Evolutionary conservation across 2,888 invertebrate species (phyloP).

Genomic region (Gari tellinella): DNA sequence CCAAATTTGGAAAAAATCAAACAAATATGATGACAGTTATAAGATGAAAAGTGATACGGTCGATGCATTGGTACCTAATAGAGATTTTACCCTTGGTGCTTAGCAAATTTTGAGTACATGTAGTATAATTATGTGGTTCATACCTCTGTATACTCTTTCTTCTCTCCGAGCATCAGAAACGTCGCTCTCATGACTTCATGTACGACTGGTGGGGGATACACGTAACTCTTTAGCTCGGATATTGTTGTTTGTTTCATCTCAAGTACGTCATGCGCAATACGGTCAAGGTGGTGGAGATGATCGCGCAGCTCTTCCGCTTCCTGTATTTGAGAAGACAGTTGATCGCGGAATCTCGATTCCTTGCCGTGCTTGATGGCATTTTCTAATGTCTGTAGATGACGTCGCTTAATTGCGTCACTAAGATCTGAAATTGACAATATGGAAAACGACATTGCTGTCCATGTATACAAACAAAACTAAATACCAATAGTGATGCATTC

Average conservation of each 20-base stretch:
- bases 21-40: too few relatives aligned
- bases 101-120: too few relatives aligned
- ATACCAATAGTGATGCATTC: background rate
- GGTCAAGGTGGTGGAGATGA: conserved; percentile 60
- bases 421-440: conserved; percentile 62
- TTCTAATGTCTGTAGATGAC: conserved; percentile 58
- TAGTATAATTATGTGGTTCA: background rate
- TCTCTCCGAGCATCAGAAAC: conserved; percentile 63
- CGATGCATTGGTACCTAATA: too few relatives aligned
- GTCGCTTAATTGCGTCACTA: conserved; percentile 57
- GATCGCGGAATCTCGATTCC: conserved; percentile 46
- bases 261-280: conserved; percentile 63
- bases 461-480: background rate
- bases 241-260: conserved; percentile 68
- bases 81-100: too few relatives aligned
- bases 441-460: background rate
- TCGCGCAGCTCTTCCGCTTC: conserved; percentile 64
- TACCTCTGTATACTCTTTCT: conserved; percentile 47
- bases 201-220: conserved; percentile 48
- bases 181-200: conserved; percentile 65
- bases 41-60: too few relatives aligned
- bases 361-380: conserved; percentile 54
- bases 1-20: too few relatives aligned
- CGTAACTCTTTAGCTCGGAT: conserved; percentile 66
- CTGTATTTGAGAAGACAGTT: conserved; percentile 52